A percentile compares a stretch with the other conserved stretches of the same genome.
These are phyloP conservation scores for Lithosia quadra DNA, from an alignment of 2,888 invertebrate genomes.

Conservation along the genomic window DNA sequence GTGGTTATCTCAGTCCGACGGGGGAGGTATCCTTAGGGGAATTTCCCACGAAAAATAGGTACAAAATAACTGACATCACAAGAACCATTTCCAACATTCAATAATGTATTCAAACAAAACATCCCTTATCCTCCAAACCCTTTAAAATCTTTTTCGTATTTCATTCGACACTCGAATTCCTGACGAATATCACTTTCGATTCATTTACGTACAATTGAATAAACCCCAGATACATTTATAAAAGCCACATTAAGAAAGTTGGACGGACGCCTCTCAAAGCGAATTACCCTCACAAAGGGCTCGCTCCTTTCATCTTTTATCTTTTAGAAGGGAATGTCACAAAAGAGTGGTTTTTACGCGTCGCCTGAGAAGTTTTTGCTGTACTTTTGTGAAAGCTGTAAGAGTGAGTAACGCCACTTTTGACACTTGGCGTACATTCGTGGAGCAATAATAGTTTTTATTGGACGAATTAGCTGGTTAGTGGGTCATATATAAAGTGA, in stretches of 20 bases:
- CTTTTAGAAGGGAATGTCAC: slow-evolving; percentile 40
- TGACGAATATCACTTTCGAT: slow-evolving; percentile 16
- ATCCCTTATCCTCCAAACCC: not conserved
- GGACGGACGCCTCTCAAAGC: slow-evolving; percentile 38
- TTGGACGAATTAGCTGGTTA: slow-evolving; percentile 1
- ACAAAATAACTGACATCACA: not conserved
- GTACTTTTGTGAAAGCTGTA: slow-evolving; percentile 17
- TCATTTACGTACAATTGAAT: slow-evolving; percentile 46
- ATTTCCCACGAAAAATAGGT: too few species aligned
- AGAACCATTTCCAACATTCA: not conserved
- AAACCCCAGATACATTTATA: slow-evolving; percentile 34
- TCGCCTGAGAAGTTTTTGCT: not conserved
- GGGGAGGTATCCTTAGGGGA: too few species aligned
- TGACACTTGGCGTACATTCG: slow-evolving; percentile 5
- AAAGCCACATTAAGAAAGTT: slow-evolving; percentile 42
- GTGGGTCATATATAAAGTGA: not conserved
- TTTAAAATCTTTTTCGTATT: slow-evolving; percentile 12
- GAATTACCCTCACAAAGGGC: slow-evolving; percentile 48
- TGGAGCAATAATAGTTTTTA: slow-evolving; percentile 9
- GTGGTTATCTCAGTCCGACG: too few species aligned
- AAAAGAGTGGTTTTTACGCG: slow-evolving; percentile 36
- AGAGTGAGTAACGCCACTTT: slow-evolving; percentile 22
- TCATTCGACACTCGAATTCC: slow-evolving; percentile 9
- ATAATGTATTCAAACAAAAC: not conserved
- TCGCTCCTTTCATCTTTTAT: slow-evolving; percentile 40